Percentiles rank a stretch among this genome's conserved stretches.
These are phyloP conservation scores for Physella acuta DNA, from an alignment of 1,140 invertebrate genomes.

Conservation along the genomic window DNA sequence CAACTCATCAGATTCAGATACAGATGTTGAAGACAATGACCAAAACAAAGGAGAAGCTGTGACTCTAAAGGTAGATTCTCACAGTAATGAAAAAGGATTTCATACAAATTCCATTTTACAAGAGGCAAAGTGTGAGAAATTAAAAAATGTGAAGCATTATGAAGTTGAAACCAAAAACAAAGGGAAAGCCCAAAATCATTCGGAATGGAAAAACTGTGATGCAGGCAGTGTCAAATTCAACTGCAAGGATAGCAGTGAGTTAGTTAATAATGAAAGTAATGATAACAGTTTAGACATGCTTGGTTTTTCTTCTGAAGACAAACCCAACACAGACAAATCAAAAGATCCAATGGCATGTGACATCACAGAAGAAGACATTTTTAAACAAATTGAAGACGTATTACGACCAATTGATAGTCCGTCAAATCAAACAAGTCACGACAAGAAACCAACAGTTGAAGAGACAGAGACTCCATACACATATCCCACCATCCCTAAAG, in stretches of 20 bases:
- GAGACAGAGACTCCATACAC: neutral
- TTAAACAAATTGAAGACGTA: neutral
- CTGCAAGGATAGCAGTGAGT: neutral
- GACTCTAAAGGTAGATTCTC: too few relatives aligned
- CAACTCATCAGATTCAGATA: slow-evolving; percentile 25
- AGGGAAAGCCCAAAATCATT: neutral
- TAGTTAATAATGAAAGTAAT: neutral
- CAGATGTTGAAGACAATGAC: slow-evolving; percentile 17
- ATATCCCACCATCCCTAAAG: neutral
- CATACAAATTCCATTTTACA: too few relatives aligned
- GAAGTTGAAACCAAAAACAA: neutral
- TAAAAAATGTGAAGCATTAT: too few relatives aligned
- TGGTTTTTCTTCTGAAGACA: too few relatives aligned
- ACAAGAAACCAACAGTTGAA: neutral
- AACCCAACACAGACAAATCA: too few relatives aligned
- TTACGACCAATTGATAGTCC: neutral
- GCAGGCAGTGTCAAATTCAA: neutral
- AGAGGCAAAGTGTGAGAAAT: too few relatives aligned
- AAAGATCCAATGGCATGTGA: too few relatives aligned
- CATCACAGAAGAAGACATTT: neutral
- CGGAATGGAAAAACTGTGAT: neutral
- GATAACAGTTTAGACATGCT: too few relatives aligned
- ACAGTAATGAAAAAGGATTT: too few relatives aligned
- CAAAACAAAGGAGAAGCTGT: too few relatives aligned
- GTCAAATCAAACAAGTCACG: neutral